Percentiles rank a stretch among this genome's conserved stretches.
Evolutionary conservation across 2,888 invertebrate genomes (phyloP).

Genomic region (Oeneis ivallda): DNA sequence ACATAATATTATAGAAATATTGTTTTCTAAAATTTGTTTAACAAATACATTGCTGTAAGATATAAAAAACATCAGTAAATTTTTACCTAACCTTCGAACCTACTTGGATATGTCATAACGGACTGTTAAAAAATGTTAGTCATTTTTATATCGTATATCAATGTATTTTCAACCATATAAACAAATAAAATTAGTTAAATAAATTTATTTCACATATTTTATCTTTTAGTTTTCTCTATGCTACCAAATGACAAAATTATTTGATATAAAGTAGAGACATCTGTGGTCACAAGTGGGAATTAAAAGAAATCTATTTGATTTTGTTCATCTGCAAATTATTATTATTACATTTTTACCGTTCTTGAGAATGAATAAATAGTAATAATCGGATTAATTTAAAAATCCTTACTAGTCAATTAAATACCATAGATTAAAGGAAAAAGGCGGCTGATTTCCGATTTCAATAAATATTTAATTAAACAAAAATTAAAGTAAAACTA

Average conservation of each 20-base stretch:
- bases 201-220: constrained; percentile 14
- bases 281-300: constrained; percentile 21
- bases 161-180: not conserved
- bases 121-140: too few relatives aligned
- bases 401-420: not conserved
- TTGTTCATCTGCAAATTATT: too few relatives aligned
- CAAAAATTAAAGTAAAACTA: too few relatives aligned
- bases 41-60: not conserved
- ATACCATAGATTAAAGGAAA: not conserved
- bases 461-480: too few relatives aligned
- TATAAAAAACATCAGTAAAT: not conserved
- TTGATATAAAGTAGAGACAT: not conserved
- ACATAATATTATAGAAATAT: not conserved
- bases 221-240: constrained; percentile 15
- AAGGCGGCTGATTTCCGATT: not conserved
- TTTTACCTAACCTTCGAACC: not conserved
- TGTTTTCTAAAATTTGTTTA: not conserved
- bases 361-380: too few relatives aligned
- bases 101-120: too few relatives aligned
- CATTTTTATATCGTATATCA: not conserved
- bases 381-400: not conserved
- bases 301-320: not conserved
- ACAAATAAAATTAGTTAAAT: constrained; percentile 2
- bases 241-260: constrained; percentile 1
- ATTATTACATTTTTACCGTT: too few relatives aligned